Percentiles rank a stretch among this genome's conserved stretches.
phyloP scores from a whole-genome alignment of 2,113 vertebrate species.

The Polypterus senegalus region DNA sequence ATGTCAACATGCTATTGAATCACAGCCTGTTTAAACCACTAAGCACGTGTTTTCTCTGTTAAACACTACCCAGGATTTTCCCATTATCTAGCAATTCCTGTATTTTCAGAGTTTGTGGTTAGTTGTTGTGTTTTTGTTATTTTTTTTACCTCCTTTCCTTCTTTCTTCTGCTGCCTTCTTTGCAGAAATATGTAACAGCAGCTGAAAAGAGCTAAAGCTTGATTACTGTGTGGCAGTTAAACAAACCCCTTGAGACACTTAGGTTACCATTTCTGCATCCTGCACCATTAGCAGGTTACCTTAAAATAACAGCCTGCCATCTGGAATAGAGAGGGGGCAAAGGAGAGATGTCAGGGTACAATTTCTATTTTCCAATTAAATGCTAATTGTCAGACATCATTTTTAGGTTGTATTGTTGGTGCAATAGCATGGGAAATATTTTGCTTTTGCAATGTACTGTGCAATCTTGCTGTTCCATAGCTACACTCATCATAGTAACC shows the following conservation, averaged over 20 bases:
- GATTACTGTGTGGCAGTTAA: constrained; percentile 56
- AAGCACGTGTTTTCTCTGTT: constrained; percentile 41
- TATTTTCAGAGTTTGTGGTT: constrained; percentile 43
- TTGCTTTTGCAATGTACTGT: too few species aligned
- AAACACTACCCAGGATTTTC: constrained; percentile 45
- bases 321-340: constrained; percentile 46
- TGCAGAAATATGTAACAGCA: constrained; percentile 30
- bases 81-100: constrained; percentile 35
- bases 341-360: constrained; percentile 27
- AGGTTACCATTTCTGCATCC: constrained; percentile 58
- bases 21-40: constrained; percentile 28
- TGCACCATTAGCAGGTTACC: constrained; percentile 46
- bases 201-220: constrained; percentile 34
- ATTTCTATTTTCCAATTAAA: constrained; percentile 51
- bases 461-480: too few species aligned
- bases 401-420: too few species aligned
- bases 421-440: too few species aligned
- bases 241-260: constrained; percentile 55
- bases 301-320: constrained; percentile 69
- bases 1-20: neutral
- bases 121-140: constrained; percentile 23
- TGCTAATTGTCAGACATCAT: constrained; percentile 37
- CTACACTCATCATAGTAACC: too few species aligned
- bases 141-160: constrained; percentile 21
- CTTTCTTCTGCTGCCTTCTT: constrained; percentile 25